Evolutionary conservation across 2,113 vertebrate species (phyloP).

Genomic region (Phocoena phocoena): DNA sequence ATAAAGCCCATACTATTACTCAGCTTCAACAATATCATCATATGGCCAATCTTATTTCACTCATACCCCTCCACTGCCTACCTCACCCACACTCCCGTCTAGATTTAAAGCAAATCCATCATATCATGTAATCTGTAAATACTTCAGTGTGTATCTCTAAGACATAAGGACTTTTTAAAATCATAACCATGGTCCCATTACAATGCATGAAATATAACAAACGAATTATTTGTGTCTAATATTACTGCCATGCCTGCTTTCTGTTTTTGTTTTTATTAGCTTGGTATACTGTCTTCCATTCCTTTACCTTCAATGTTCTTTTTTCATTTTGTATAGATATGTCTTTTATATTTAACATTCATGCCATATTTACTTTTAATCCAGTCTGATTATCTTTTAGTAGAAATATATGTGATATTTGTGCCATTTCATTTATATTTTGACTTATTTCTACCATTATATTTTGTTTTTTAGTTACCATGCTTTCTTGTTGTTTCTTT

Average conservation of each 20-base stretch:
- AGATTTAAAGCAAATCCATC: background rate
- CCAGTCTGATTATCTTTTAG: background rate
- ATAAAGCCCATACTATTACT: background rate
- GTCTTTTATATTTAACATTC: background rate
- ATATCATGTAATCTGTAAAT: background rate
- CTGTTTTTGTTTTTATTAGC: background rate
- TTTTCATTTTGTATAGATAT: background rate
- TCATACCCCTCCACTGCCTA: background rate
- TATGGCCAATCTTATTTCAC: background rate
- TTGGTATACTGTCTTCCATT: background rate
- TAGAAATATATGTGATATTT: background rate
- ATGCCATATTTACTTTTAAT: constrained; percentile 5
- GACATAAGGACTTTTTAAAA: background rate
- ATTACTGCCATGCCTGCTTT: background rate
- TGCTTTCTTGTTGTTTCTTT: background rate
- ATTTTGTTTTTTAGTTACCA: background rate
- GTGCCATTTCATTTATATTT: background rate
- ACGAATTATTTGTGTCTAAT: background rate
- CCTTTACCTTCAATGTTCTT: background rate
- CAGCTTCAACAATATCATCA: background rate
- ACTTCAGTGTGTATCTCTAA: background rate
- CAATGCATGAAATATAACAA: background rate
- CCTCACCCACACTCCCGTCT: background rate
- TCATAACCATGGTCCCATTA: background rate
- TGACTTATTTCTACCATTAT: background rate